These are phyloP conservation scores for Eueides isabella DNA, from an alignment of 1,140 invertebrate species.

Conservation along the genomic window DNA sequence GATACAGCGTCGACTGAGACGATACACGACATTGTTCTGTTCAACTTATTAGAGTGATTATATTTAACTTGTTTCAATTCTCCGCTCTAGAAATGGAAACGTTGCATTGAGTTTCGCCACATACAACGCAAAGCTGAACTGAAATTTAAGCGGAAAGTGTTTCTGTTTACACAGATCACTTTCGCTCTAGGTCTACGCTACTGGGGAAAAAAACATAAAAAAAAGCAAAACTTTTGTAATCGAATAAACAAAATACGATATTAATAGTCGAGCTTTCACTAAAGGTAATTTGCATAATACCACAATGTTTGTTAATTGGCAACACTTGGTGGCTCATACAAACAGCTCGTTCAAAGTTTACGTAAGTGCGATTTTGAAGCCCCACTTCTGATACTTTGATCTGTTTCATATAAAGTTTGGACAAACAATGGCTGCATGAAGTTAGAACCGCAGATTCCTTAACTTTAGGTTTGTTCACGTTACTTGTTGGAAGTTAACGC, in stretches of 20 bases:
- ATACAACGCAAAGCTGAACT: neutral
- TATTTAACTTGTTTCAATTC: too few species aligned
- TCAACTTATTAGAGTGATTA: too few species aligned
- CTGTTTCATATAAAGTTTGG: neutral
- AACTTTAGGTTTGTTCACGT: neutral
- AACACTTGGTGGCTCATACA: conserved; percentile 26
- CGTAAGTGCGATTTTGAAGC: conserved; percentile 48
- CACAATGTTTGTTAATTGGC: conserved; percentile 48
- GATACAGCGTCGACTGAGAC: too few species aligned
- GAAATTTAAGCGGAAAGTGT: too few species aligned
- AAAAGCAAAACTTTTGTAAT: neutral
- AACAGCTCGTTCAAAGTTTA: conserved; percentile 42
- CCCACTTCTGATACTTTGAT: conserved; percentile 5
- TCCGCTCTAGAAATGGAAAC: neutral
- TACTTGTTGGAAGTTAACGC: neutral
- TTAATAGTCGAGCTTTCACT: neutral
- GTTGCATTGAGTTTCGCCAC: neutral
- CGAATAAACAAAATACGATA: neutral
- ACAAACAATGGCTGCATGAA: neutral
- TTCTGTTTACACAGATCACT: too few species aligned
- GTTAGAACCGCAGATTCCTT: neutral
- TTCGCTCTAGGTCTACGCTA: too few species aligned
- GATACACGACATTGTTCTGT: too few species aligned
- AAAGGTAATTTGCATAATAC: conserved; percentile 9
- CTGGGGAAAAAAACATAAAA: too few species aligned